Conservation (phyloP, 2,888 invertebrate species). For the Drosophila ochracea region DNA sequence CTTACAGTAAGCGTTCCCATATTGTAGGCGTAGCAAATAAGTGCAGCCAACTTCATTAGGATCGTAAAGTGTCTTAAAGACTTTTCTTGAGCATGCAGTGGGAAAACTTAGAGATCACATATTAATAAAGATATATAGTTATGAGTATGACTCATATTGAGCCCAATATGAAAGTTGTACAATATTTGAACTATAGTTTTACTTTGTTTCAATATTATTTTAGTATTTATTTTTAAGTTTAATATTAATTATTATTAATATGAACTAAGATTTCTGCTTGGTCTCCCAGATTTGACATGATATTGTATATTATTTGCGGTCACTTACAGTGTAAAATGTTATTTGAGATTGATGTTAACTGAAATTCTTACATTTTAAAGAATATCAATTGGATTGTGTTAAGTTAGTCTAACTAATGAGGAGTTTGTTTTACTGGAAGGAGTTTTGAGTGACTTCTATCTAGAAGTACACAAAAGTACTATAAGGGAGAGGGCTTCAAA, state of each 20-base stretch:
- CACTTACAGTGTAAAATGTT: not conserved
- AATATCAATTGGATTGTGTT: not conserved
- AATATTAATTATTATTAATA: not conserved
- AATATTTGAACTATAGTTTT: not conserved
- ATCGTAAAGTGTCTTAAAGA: slow-evolving; percentile 9
- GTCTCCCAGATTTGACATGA: not conserved
- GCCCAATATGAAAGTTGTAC: not conserved
- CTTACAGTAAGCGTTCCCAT: slow-evolving; percentile 23
- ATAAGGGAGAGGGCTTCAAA: not conserved
- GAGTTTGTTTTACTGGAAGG: not conserved
- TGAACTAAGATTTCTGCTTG: not conserved
- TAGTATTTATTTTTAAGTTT: not conserved
- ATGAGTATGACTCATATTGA: not conserved
- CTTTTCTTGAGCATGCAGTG: not conserved
- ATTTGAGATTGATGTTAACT: not conserved
- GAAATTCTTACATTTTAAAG: not conserved
- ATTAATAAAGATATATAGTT: not conserved
- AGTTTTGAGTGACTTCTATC: not conserved
- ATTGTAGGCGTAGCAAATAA: slow-evolving; percentile 13
- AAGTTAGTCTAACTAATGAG: not conserved
- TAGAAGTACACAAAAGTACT: not conserved
- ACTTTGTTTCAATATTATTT: not conserved
- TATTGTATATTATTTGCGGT: not conserved
- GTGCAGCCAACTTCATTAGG: slow-evolving; percentile 29
- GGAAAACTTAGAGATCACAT: not conserved